Base-by-base conservation (phyloP, 2,888 invertebrate genomes). In the Alsophila aescularia region DNA sequence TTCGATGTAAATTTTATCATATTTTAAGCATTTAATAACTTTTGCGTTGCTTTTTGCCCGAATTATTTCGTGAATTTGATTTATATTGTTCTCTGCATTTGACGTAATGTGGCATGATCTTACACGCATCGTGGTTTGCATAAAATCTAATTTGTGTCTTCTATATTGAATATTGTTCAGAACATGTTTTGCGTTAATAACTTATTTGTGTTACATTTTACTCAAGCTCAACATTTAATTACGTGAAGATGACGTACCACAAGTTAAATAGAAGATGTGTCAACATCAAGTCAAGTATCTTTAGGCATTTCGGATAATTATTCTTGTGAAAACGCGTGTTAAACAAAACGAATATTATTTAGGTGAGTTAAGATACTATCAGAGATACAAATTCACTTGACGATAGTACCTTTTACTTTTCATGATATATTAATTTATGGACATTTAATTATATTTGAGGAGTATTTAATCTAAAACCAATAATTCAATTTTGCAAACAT, bases 21-120 rank as follows among this genome's bases (percentile, higher is more conserved):
- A 48, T 37, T 59, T 64, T 32, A 32, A 47, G 34, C 31, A 31
- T 54, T 47, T 50, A 45, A 44, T 50, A 34, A 52, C 48, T 50
- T 47, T 56, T 29, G 21, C 39, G 42, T 34, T 41, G 39, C 12
- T 29, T 49, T 49, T 34, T 39, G 39, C 44, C 32, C 21, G 49
- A 34, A 34, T 43, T 39, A 29, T 49, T 44, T 29, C 34, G 54
- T 32, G 24, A 21, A 34, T 53, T 54, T 49, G 34, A 49, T 54
- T 49, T 34, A 24, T 31, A 31, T 31, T 16, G 36, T 31, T 12
- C 13, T 42, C 36, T 27, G 2, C 16, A 40, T 47, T 44, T 39
- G 9, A 52, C 41, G 13, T 44, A 24, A 42, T 50, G 12, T 10
- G 15, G 41, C 21, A 15, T 18, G 5, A 32, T 32, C 7, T 44